A percentile compares a stretch with the other conserved stretches of the same genome.
Conservation (phyloP, 92 coral and sea anemone species). For the Porites rus region DNA sequence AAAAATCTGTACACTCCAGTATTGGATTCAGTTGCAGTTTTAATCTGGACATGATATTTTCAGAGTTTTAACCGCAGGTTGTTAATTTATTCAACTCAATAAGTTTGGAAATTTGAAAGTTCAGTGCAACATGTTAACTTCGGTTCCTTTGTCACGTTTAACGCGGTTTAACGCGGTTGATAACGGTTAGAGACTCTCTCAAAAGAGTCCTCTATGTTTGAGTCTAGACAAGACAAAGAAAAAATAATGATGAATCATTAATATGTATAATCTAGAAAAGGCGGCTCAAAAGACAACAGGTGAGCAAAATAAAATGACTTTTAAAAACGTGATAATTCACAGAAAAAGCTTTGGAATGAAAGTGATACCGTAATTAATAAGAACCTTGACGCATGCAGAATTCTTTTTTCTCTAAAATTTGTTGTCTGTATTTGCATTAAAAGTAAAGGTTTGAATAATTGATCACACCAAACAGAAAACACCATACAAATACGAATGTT, state of each 20-base stretch:
- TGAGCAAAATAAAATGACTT: background rate
- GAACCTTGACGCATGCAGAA: background rate
- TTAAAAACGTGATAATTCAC: background rate
- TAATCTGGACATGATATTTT: too few relatives aligned
- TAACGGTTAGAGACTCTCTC: background rate
- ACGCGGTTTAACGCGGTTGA: background rate
- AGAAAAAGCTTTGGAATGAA: background rate
- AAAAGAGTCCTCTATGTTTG: background rate
- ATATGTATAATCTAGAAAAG: background rate
- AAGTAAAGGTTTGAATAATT: constrained; percentile 7
- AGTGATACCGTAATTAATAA: background rate
- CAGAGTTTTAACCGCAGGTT: too few relatives aligned
- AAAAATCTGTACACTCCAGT: too few relatives aligned
- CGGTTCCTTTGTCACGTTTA: background rate
- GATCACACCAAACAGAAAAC: background rate
- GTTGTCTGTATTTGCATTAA: constrained; percentile 1
- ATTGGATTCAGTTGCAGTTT: too few relatives aligned
- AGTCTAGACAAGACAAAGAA: background rate
- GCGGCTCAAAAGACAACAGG: background rate
- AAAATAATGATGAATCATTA: too few relatives aligned
- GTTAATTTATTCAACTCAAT: too few relatives aligned
- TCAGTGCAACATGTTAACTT: too few relatives aligned
- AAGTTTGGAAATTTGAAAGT: too few relatives aligned
- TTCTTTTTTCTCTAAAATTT: background rate
- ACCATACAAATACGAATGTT: background rate